Percentiles rank a stretch among this genome's conserved stretches.
Evolutionary conservation across 1,140 invertebrate genomes (phyloP).

Genomic region (Hyles euphorbiae): DNA sequence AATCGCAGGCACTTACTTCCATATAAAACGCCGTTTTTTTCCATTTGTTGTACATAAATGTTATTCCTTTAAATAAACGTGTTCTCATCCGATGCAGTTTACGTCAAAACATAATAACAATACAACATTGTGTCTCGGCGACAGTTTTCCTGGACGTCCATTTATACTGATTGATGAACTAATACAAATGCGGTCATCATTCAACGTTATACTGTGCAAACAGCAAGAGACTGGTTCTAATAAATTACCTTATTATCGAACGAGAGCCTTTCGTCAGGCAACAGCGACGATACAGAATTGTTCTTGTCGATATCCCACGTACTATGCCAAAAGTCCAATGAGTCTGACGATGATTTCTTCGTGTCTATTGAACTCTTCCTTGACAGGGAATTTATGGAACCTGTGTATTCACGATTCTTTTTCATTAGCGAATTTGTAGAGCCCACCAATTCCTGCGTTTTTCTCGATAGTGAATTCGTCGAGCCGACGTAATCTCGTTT

Average conservation of each 20-base stretch:
- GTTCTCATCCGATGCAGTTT: no score
- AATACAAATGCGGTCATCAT: constrained; percentile 5
- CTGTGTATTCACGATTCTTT: constrained; percentile 65
- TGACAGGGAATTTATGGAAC: constrained; percentile 58
- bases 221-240: constrained; percentile 19
- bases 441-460: constrained; percentile 61
- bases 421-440: constrained; percentile 56
- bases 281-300: constrained; percentile 39
- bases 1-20: no score
- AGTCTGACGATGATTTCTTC: constrained; percentile 82
- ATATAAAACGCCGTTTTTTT: no score
- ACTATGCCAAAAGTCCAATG: constrained; percentile 81
- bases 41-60: no score
- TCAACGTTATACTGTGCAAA: constrained; percentile 8
- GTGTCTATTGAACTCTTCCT: constrained; percentile 75
- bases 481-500: constrained; percentile 70
- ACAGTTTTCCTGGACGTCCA: no score
- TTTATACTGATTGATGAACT: constrained; percentile 1
- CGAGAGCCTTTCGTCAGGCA: constrained; percentile 42
- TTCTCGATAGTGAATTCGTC: constrained; percentile 57
- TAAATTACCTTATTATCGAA: constrained; percentile 59
- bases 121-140: no score
- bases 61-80: no score
- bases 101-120: no score
- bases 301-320: constrained; percentile 80